Conservation (phyloP, 2,113 vertebrate genomes). For the Ictalurus furcatus region DNA sequence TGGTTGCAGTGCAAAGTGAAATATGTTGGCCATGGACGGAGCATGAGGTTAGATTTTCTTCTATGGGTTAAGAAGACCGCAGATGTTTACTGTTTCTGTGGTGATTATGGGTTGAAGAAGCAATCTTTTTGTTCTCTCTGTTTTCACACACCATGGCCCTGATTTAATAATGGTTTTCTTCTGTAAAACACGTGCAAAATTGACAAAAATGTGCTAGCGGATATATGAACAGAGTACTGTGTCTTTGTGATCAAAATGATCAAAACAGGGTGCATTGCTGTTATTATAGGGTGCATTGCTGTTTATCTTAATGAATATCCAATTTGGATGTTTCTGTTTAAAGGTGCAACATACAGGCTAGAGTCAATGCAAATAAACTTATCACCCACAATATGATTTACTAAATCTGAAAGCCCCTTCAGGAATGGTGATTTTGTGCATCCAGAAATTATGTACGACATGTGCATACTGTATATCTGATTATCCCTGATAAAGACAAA, state of each 20-base stretch:
- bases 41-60: conserved; percentile 56
- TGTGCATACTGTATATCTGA: neutral
- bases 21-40: conserved; percentile 57
- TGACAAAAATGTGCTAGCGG: neutral
- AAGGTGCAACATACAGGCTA: neutral
- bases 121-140: conserved; percentile 11
- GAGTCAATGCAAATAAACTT: neutral
- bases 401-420: neutral
- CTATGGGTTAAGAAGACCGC: conserved; percentile 54
- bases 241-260: neutral
- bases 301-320: neutral
- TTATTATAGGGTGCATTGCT: neutral
- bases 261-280: neutral
- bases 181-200: neutral
- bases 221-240: neutral
- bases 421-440: neutral
- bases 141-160: neutral
- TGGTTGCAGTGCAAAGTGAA: conserved; percentile 50
- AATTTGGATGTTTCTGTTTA: neutral
- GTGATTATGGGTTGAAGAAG: conserved; percentile 21
- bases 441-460: neutral
- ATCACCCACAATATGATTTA: neutral
- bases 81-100: conserved; percentile 49
- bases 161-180: neutral
- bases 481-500: neutral